Evolutionary conservation across 2,888 invertebrate species (phyloP).

Genomic region (Campaea margaritaria): DNA sequence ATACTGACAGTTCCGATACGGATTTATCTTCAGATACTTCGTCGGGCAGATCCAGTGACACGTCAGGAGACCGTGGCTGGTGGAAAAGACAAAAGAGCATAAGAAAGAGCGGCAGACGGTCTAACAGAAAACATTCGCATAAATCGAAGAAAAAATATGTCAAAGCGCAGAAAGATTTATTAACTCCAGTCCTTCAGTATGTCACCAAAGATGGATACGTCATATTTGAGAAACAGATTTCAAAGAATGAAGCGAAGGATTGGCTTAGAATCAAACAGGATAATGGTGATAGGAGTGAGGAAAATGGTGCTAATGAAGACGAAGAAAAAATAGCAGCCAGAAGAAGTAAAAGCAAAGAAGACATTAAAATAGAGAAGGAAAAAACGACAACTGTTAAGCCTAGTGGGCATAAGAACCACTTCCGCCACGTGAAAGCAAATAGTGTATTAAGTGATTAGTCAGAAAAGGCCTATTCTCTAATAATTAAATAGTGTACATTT

Average conservation of each 20-base stretch:
- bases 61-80: constrained; percentile 30
- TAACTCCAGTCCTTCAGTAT: constrained; percentile 75
- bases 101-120: constrained; percentile 45
- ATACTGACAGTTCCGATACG: constrained; percentile 28
- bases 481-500: no score
- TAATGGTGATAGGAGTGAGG: constrained; percentile 15
- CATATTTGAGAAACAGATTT: constrained; percentile 73
- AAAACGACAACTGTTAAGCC: constrained; percentile 16
- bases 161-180: constrained; percentile 47
- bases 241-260: constrained; percentile 69
- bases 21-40: constrained; percentile 42
- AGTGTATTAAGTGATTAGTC: no score
- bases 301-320: constrained; percentile 35
- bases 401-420: constrained; percentile 26
- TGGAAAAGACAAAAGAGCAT: constrained; percentile 49
- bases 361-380: constrained; percentile 19
- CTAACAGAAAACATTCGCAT: constrained; percentile 40
- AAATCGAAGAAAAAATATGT: constrained; percentile 43
- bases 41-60: constrained; percentile 48
- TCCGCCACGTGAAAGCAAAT: background rate
- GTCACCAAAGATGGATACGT: constrained; percentile 79
- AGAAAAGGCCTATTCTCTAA: no score
- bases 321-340: constrained; percentile 6
- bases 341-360: constrained; percentile 21
- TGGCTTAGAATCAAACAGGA: constrained; percentile 61